A percentile compares a stretch with the other conserved stretches of the same genome.
phyloP scores from a whole-genome alignment of 2,797 vertebrate genomes.

The Hyperoplus immaculatus region DNA sequence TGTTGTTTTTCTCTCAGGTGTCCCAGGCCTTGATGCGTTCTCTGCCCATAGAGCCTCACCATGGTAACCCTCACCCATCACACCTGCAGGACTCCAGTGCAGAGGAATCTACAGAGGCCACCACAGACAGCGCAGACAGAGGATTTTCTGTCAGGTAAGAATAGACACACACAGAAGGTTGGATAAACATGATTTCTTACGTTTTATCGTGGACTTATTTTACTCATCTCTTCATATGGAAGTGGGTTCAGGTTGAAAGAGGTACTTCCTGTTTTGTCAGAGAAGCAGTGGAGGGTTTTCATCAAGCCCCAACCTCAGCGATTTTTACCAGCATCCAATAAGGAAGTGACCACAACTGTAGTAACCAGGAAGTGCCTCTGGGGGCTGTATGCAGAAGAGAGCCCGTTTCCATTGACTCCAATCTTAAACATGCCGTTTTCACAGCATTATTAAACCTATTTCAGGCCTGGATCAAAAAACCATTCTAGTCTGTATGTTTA shows the following conservation, averaged over 20 bases:
- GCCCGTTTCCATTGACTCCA: no score
- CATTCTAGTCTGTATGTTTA: no score
- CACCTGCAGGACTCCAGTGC: slow-evolving; percentile 36
- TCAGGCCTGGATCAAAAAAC: no score
- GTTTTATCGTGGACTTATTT: background rate
- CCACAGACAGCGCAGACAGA: slow-evolving; percentile 74
- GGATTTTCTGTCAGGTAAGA: slow-evolving; percentile 94
- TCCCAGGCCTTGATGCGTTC: slow-evolving; percentile 93
- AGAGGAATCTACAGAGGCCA: slow-evolving; percentile 9
- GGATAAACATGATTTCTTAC: background rate
- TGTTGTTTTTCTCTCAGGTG: slow-evolving; percentile 73
- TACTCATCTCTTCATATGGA: slow-evolving; percentile 32
- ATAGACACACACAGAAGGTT: background rate
- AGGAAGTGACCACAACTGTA: no score
- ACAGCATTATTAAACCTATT: no score
- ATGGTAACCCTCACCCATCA: slow-evolving; percentile 63
- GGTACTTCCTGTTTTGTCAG: slow-evolving; percentile 56
- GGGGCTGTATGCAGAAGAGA: no score
- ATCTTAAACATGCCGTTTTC: no score
- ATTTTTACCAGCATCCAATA: no score
- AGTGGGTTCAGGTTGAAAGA: slow-evolving; percentile 31
- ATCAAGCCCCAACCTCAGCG: no score
- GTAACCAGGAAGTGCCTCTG: no score
- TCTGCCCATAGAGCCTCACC: slow-evolving; percentile 78
- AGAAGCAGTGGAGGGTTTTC: background rate